Evolutionary conservation across 2,888 invertebrate genomes (phyloP), one percentile per base, ranked within the genome.

Genomic region (Malthinus seriepunctatus): DNA sequence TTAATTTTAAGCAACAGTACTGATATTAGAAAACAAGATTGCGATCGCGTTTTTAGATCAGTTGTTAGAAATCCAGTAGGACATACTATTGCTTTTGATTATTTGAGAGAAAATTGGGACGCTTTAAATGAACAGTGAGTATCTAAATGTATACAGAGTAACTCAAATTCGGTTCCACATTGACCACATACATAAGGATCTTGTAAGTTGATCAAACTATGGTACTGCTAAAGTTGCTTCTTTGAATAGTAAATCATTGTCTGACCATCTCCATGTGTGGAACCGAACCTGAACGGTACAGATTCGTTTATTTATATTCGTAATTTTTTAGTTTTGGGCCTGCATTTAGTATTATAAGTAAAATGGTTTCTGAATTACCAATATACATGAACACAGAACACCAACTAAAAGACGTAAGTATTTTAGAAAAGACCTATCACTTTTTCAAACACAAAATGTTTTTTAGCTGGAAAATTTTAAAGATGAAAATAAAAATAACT

Each of bases 11-110:
- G 60, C 23, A 65, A 80, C 1, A 75, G 78, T 5, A 81, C 83
- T 45, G 84, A 83, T 53, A 84, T 88, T 49, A 74, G 83, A 42
- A 85, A 85, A 63, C 86, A 87, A 71, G 87, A 88, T 69, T 85
- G 86, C 9, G 79, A 80, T 42, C 73, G 79, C 39, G 83, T 86
- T 8, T 86, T 87, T 65, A 73, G 76, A 52, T 78, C 84, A 0
- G 84, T 88, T 1, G 84, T 86, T 1, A 74, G 74, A 45, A 86
- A 86, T 73, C 79, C 81, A 31, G 76, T 83, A 63, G 87, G 87
- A 15, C 80, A 83, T 66, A 80, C 82, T 64, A 76, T 87, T 14
- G 86, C 86, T 1, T 86, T 86, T 66, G 83, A 85, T 68, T 86
- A 84, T 63, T 70, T 86, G 6, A 73, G 82, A 52, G 78, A 77